Evolutionary conservation across 2,797 vertebrate species (phyloP).

Genomic region (Labroides dimidiatus): DNA sequence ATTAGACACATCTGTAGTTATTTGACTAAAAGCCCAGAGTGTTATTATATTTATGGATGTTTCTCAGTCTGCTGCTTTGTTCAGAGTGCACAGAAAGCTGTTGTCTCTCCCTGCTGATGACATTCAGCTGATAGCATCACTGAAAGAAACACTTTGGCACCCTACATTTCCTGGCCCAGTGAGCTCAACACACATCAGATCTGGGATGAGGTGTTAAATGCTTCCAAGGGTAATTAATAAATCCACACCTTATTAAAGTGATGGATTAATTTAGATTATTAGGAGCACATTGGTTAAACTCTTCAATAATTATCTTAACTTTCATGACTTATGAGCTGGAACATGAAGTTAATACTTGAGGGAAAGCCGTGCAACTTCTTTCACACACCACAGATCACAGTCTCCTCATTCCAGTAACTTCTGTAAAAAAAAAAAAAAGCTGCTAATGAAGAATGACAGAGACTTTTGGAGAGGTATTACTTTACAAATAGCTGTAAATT

Average conservation of each 20-base stretch:
- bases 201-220: neutral
- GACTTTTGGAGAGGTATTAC: neutral
- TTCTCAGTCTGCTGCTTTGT: conserved; percentile 6
- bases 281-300: neutral
- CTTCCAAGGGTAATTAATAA: neutral
- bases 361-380: neutral
- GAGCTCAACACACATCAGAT: too few species aligned
- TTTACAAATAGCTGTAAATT: neutral
- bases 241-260: neutral
- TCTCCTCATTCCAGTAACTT: too few species aligned
- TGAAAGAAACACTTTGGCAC: neutral
- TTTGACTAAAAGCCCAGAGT: neutral
- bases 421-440: neutral
- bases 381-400: neutral
- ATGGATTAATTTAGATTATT: neutral
- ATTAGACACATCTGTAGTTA: neutral
- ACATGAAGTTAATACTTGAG: too few species aligned
- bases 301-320: neutral
- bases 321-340: neutral
- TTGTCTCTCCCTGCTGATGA: neutral
- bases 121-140: conserved; percentile 11
- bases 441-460: neutral
- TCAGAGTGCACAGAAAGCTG: neutral
- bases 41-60: neutral
- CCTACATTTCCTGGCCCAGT: neutral